phyloP scores from a whole-genome alignment of 2,113 vertebrate species.

The Mixornis gularis region DNA sequence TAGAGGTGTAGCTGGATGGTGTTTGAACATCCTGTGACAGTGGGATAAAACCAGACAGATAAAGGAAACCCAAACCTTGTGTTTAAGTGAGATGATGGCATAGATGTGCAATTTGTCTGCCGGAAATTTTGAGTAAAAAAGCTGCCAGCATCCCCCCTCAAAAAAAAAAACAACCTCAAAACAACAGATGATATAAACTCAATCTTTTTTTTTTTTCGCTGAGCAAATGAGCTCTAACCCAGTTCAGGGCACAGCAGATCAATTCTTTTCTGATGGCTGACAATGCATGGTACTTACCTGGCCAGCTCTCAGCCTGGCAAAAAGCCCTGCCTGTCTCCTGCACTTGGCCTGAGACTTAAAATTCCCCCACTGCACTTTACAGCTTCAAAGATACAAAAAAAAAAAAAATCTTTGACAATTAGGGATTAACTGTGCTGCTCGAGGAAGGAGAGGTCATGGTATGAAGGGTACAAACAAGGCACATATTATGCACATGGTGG shows the following conservation, averaged over 20 bases:
- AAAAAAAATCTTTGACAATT: not conserved
- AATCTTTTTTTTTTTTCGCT: no score
- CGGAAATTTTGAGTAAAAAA: not conserved
- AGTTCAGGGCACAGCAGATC: not conserved
- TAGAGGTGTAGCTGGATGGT: not conserved
- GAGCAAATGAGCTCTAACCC: not conserved
- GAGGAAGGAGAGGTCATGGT: not conserved
- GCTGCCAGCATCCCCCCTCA: accelerated
- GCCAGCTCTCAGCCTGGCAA: not conserved
- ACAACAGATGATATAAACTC: not conserved
- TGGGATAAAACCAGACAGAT: not conserved
- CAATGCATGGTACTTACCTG: not conserved
- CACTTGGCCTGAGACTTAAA: not conserved
- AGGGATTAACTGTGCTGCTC: not conserved
- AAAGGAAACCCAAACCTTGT: not conserved
- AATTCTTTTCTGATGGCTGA: not conserved
- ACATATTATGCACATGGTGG: constrained; percentile 23
- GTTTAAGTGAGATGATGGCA: not conserved
- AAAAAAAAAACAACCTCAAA: accelerated
- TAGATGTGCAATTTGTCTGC: not conserved
- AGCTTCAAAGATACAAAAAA: not conserved
- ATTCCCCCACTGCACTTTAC: not conserved
- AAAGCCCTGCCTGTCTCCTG: not conserved
- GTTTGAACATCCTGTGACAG: not conserved
- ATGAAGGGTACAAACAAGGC: not conserved